Evolutionary conservation across 1,140 invertebrate genomes (phyloP).

Genomic region (Aphidius gifuensis): DNA sequence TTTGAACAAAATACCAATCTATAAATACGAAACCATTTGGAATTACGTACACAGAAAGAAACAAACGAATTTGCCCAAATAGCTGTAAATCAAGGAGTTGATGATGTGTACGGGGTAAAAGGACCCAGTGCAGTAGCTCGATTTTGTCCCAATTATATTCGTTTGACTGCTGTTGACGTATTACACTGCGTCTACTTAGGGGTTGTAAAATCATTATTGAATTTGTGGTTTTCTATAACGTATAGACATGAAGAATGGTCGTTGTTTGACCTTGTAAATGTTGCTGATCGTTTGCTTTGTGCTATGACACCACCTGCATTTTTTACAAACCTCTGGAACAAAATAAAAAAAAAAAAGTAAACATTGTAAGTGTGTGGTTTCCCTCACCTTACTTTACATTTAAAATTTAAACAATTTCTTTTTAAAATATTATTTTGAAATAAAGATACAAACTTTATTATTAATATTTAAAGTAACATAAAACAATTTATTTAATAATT

Average conservation of each 20-base stretch:
- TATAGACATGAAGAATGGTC: slow-evolving; percentile 4
- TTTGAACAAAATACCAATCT: background rate
- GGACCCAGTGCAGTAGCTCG: background rate
- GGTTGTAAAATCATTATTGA: background rate
- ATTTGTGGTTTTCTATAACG: background rate
- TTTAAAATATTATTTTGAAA: no score
- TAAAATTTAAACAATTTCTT: no score
- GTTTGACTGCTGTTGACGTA: background rate
- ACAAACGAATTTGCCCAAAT: background rate
- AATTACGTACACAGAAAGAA: background rate
- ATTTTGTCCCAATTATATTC: background rate
- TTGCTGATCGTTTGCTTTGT: slow-evolving; percentile 5
- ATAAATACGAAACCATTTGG: background rate
- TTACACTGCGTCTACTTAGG: background rate
- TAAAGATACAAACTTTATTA: no score
- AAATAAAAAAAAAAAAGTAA: no score
- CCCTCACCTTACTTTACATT: no score
- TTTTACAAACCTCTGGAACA: no score
- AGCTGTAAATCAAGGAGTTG: background rate
- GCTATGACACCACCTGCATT: slow-evolving; percentile 14
- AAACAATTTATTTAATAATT: no score
- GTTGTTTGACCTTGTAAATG: background rate
- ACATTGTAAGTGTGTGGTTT: no score
- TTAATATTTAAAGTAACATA: no score
- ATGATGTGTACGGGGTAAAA: background rate